These are phyloP conservation scores for Embiotoca jacksoni DNA, from an alignment of 2,113 vertebrate species.

Conservation along the genomic window DNA sequence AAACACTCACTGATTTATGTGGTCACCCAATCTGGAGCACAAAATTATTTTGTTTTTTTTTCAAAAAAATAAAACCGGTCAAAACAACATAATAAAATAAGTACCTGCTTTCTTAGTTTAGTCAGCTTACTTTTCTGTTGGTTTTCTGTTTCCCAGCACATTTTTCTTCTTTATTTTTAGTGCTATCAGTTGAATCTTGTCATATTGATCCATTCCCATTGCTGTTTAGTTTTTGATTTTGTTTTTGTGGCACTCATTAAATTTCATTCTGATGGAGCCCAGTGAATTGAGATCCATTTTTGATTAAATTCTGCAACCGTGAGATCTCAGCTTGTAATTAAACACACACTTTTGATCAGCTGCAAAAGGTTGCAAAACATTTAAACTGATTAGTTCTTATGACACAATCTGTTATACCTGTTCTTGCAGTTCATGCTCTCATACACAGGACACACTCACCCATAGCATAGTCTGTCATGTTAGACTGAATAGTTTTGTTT, in stretches of 20 bases:
- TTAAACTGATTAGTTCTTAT: constrained; percentile 32
- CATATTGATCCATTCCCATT: constrained; percentile 4
- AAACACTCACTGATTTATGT: too few species aligned
- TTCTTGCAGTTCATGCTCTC: constrained; percentile 10
- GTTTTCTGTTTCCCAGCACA: too few species aligned
- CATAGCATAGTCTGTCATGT: not conserved
- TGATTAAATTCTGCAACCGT: constrained; percentile 40
- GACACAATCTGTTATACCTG: constrained; percentile 22
- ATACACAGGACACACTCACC: not conserved
- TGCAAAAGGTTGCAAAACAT: constrained; percentile 32
- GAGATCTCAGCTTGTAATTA: constrained; percentile 18
- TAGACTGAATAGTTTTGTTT: constrained; percentile 12
- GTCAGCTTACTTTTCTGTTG: not conserved
- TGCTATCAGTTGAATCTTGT: not conserved
- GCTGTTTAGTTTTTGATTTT: constrained; percentile 7
- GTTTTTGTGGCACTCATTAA: constrained; percentile 28
- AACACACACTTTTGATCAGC: constrained; percentile 29
- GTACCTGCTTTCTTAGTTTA: not conserved
- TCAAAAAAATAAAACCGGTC: not conserved
- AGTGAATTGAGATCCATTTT: constrained; percentile 45
- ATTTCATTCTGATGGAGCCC: constrained; percentile 36
- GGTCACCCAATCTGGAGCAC: too few species aligned
- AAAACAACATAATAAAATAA: not conserved
- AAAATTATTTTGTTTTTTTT: too few species aligned
- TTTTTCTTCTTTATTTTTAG: not conserved